Evolutionary conservation across 2,888 invertebrate species (phyloP).

Genomic region (Drosophila quinaria): DNA sequence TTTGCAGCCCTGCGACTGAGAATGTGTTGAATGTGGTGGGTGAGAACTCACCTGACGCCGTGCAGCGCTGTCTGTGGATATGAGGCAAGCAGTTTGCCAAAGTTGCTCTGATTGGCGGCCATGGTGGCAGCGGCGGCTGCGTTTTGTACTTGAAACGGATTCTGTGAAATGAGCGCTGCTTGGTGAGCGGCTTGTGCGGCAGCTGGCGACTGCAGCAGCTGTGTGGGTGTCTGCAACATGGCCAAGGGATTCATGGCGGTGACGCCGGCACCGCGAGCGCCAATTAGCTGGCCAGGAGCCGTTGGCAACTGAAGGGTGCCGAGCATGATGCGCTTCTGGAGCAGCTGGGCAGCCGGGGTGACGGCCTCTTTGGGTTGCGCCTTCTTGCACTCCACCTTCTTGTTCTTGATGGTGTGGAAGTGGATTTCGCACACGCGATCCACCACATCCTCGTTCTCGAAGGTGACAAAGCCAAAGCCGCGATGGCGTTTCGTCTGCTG

Average conservation of each 20-base stretch:
- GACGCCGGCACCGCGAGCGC: slow-evolving; percentile 83
- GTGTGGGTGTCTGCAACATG: slow-evolving; percentile 87
- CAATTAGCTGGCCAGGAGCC: slow-evolving; percentile 87
- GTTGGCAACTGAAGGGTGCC: slow-evolving; percentile 90
- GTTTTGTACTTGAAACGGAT: slow-evolving; percentile 87
- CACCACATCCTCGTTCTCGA: slow-evolving; percentile 96
- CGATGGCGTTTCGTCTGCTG: slow-evolving; percentile 96
- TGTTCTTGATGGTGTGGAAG: slow-evolving; percentile 96
- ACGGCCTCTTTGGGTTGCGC: slow-evolving; percentile 96
- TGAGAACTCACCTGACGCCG: slow-evolving; percentile 83
- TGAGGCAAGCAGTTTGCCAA: slow-evolving; percentile 89
- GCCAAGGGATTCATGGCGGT: slow-evolving; percentile 88
- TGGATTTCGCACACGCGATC: slow-evolving; percentile 97
- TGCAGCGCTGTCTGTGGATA: slow-evolving; percentile 87
- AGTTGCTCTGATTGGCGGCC: slow-evolving; percentile 88
- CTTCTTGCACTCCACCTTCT: slow-evolving; percentile 96
- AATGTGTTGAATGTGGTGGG: neutral
- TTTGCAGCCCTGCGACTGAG: neutral
- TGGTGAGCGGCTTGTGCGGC: slow-evolving; percentile 85
- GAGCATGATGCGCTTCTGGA: slow-evolving; percentile 90
- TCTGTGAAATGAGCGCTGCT: slow-evolving; percentile 86
- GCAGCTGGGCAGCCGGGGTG: slow-evolving; percentile 89
- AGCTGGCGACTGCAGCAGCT: slow-evolving; percentile 79
- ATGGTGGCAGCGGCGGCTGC: slow-evolving; percentile 87
- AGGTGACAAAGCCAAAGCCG: slow-evolving; percentile 96